Evolutionary conservation across 2,888 invertebrate species (phyloP).

Genomic region (Tenodera sinensis): DNA sequence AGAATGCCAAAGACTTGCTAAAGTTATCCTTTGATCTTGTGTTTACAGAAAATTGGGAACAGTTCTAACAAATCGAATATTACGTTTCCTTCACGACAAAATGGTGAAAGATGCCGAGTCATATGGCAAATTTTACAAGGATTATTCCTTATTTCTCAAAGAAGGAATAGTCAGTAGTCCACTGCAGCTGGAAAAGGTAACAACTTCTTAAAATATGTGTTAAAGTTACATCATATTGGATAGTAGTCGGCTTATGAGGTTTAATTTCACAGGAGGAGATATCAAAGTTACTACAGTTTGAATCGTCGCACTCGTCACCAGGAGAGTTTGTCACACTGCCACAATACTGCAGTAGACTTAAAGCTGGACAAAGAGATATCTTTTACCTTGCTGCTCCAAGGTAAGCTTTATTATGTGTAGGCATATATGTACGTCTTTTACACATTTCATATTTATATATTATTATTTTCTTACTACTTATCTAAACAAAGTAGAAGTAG

Average conservation of each 20-base stretch:
- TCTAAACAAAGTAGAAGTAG: too few species aligned
- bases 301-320: slow-evolving; percentile 74
- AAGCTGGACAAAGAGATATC: slow-evolving; percentile 77
- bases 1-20: background rate
- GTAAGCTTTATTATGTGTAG: slow-evolving; percentile 45
- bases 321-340: slow-evolving; percentile 72
- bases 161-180: slow-evolving; percentile 89
- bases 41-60: slow-evolving; percentile 68
- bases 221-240: background rate
- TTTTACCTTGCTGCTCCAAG: slow-evolving; percentile 92
- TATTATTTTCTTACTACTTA: too few species aligned
- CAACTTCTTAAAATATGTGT: background rate
- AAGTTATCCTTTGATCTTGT: background rate
- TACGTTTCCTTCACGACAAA: slow-evolving; percentile 82
- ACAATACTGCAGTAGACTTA: slow-evolving; percentile 76
- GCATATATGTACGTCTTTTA: too few species aligned
- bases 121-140: slow-evolving; percentile 83
- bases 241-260: background rate
- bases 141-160: slow-evolving; percentile 89
- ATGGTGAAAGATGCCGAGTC: slow-evolving; percentile 77
- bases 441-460: too few species aligned
- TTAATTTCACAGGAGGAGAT: slow-evolving; percentile 71
- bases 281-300: slow-evolving; percentile 83
- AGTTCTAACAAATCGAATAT: slow-evolving; percentile 76
- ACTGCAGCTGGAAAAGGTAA: slow-evolving; percentile 75